phyloP scores from a whole-genome alignment of 2,797 vertebrate genomes.

The Poecilia gillii region DNA sequence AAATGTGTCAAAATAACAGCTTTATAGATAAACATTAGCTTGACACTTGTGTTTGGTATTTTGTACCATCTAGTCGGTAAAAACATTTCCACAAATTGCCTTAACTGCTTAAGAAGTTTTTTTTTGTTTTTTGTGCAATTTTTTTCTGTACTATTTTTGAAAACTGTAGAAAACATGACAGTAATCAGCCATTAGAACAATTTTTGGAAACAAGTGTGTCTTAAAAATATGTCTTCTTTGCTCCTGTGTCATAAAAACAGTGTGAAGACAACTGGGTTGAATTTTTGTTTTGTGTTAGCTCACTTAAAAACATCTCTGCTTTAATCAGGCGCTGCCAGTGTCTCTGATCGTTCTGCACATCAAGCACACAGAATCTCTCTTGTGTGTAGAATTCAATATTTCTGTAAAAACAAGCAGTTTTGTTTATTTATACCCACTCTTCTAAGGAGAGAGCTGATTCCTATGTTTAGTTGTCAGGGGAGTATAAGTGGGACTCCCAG shows the following conservation, averaged over 20 bases:
- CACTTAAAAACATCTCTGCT: slow-evolving; percentile 11
- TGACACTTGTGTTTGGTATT: neutral
- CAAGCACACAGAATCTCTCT: slow-evolving; percentile 5
- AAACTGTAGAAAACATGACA: neutral
- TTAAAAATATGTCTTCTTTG: neutral
- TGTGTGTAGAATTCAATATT: slow-evolving; percentile 8
- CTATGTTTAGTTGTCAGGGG: neutral
- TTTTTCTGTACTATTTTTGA: neutral
- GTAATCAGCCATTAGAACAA: neutral
- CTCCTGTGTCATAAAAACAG: slow-evolving; percentile 1
- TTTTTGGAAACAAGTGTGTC: neutral
- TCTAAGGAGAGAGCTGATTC: neutral
- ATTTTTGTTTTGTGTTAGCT: slow-evolving; percentile 38
- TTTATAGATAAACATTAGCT: neutral
- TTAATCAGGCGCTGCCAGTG: slow-evolving; percentile 25
- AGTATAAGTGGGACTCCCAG: neutral
- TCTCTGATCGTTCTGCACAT: slow-evolving; percentile 30
- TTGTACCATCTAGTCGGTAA: slow-evolving; percentile 7
- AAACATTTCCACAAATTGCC: slow-evolving; percentile 18
- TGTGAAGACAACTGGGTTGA: neutral
- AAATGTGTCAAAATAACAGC: neutral
- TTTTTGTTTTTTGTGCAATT: neutral
- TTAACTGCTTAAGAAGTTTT: neutral
- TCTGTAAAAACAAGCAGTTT: slow-evolving; percentile 5
- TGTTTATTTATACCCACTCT: neutral